These are phyloP conservation scores for Silurus meridionalis DNA, from an alignment of 2,113 vertebrate genomes.

Conservation along the genomic window DNA sequence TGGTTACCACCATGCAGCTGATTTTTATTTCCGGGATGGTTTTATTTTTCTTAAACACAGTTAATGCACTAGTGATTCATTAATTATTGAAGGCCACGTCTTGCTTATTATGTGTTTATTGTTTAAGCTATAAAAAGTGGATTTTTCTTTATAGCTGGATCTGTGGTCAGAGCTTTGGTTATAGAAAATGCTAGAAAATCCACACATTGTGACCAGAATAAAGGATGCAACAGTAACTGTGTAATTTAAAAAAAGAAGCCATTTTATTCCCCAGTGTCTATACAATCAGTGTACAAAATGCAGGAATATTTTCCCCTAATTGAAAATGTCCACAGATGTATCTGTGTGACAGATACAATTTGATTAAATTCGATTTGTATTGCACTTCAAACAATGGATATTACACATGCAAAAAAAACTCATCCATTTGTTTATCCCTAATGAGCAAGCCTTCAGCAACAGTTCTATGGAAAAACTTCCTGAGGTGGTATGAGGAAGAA, in stretches of 20 bases:
- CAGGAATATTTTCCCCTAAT: background rate
- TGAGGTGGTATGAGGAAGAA: no score
- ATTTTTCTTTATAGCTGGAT: background rate
- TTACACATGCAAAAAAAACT: no score
- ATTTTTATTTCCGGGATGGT: background rate
- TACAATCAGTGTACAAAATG: background rate
- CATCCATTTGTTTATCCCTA: no score
- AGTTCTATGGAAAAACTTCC: no score
- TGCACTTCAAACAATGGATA: no score
- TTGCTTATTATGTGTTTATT: background rate
- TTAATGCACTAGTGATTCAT: background rate
- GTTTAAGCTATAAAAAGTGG: background rate
- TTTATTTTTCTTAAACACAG: background rate
- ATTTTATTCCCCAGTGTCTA: background rate
- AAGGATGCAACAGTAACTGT: background rate
- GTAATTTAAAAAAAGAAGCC: background rate
- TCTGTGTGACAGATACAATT: no score
- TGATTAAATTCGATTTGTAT: no score
- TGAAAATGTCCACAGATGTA: background rate
- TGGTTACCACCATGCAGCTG: background rate
- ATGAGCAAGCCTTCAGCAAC: no score
- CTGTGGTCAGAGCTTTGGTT: background rate
- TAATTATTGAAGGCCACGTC: background rate
- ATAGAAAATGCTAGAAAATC: background rate
- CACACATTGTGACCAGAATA: background rate